phyloP scores from a whole-genome alignment of 2,113 vertebrate genomes.

The Forbesichthys agassizii region DNA sequence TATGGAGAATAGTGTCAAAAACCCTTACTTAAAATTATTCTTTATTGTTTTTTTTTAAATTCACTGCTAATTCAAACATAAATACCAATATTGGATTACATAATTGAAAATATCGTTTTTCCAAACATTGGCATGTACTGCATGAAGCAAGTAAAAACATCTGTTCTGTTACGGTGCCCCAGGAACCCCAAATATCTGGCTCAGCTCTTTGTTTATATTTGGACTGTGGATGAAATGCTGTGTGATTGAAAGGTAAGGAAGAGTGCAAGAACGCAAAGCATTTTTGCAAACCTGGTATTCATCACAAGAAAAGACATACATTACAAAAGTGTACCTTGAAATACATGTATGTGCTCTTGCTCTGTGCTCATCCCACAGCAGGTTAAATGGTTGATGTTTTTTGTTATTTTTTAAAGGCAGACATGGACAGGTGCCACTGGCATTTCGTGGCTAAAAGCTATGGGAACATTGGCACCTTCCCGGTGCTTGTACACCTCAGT shows the following conservation, averaged over 20 bases:
- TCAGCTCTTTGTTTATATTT: neutral
- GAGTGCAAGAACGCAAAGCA: no score
- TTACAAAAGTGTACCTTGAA: no score
- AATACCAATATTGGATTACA: neutral
- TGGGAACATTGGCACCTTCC: slow-evolving; percentile 37
- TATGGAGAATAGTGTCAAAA: no score
- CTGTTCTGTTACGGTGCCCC: no score
- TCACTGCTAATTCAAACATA: neutral
- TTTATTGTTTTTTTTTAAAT: neutral
- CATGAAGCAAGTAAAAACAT: neutral
- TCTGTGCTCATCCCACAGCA: neutral
- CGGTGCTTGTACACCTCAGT: slow-evolving; percentile 60
- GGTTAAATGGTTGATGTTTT: slow-evolving; percentile 9
- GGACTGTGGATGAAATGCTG: no score
- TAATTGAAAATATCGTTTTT: no score
- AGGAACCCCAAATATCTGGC: no score
- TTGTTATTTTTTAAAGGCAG: slow-evolving; percentile 35
- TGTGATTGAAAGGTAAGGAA: no score
- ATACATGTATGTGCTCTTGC: slow-evolving; percentile 6
- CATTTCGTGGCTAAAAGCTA: slow-evolving; percentile 42
- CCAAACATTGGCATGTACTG: neutral
- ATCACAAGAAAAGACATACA: no score
- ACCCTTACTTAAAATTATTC: neutral
- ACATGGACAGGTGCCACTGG: slow-evolving; percentile 41
- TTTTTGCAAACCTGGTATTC: no score